Evolutionary conservation across 2,113 vertebrate genomes (phyloP), one percentile per base, ranked within the genome.

Genomic region (Riparia riparia): DNA sequence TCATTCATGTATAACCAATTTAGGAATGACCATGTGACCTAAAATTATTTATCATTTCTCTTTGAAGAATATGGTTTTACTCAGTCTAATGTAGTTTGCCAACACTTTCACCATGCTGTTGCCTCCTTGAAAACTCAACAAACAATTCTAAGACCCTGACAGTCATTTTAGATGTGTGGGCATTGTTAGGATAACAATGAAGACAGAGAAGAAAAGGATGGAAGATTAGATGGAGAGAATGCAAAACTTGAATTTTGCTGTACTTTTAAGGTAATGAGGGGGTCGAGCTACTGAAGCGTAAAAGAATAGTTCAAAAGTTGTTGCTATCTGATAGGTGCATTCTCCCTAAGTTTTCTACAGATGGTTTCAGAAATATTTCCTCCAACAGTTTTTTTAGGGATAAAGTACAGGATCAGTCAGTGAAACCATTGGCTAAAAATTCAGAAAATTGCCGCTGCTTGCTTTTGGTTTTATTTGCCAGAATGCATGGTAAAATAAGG

Each of bases 61-160:
- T 82, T 90, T 93, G 42, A 80, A 65, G 93, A 96, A 89, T 72
- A 56, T 2, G 8, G 20, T 70, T 83, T 95, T 95, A 65, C 61
- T 65, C 74, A 95, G 32, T 80, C 25, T 45, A 65, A 73, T 6
- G 1, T 10, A 15, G 37, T 54, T 82, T 87, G 34, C 19, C 20
- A 69, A 10, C 7, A 8, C 21, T 42, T 74, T 86, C 53, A 54
- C 32, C 29, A 72, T 31, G 89, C 60, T 47, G 22, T 21, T 80
- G 41, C 68, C 86, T 90, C 82, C 90, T 86, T 78, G 81, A 92
- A 77, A 25, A 50, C 51, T 92, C 54, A 80, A 37, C 21, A 31
- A 82, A 72, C 32, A 34, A 3, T 19, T 60, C 84, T 50, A 74
- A 61, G 51, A 50, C 14, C 47, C n/a, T 32, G 31, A 47, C 10